These are phyloP conservation scores for Brachypalpus laphriformis DNA, from an alignment of 2,888 invertebrate species.

Conservation along the genomic window DNA sequence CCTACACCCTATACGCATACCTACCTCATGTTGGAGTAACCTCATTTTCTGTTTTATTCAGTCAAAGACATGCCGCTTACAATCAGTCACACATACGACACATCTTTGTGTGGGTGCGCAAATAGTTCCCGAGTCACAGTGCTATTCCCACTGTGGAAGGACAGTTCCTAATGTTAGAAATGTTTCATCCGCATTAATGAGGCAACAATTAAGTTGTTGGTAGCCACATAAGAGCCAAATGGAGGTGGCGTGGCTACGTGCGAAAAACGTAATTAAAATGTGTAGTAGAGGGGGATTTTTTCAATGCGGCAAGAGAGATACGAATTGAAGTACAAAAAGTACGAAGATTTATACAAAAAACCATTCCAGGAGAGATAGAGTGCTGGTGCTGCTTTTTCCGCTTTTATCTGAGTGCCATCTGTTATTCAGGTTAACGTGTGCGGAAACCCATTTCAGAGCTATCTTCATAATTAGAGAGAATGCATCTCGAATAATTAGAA, in stretches of 20 bases:
- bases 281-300: slow-evolving; percentile 51
- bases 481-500: slow-evolving; percentile 65
- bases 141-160: slow-evolving; percentile 48
- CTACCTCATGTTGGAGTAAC: slow-evolving; percentile 27
- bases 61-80: slow-evolving; percentile 41
- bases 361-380: slow-evolving; percentile 25
- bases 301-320: slow-evolving; percentile 43
- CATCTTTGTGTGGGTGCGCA: slow-evolving; percentile 11
- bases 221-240: slow-evolving; percentile 66
- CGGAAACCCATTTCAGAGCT: slow-evolving; percentile 63
- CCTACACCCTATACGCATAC: too few relatives aligned
- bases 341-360: slow-evolving; percentile 37
- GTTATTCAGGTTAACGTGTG: slow-evolving; percentile 71
- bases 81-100: slow-evolving; percentile 17
- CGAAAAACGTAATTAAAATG: slow-evolving; percentile 70
- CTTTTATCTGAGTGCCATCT: slow-evolving; percentile 65
- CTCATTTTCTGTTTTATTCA: slow-evolving; percentile 57
- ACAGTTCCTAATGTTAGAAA: slow-evolving; percentile 68
- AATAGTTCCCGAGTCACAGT: slow-evolving; percentile 7
- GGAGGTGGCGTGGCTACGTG: slow-evolving; percentile 60
- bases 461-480: slow-evolving; percentile 70
- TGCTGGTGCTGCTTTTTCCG: slow-evolving; percentile 32
- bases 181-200: slow-evolving; percentile 71
- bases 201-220: slow-evolving; percentile 73
- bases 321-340: slow-evolving; percentile 29